Evolutionary conservation across 2,797 vertebrate species (phyloP), one percentile per base, ranked within the genome.

Genomic region (Centroberyx gerrardi): DNA sequence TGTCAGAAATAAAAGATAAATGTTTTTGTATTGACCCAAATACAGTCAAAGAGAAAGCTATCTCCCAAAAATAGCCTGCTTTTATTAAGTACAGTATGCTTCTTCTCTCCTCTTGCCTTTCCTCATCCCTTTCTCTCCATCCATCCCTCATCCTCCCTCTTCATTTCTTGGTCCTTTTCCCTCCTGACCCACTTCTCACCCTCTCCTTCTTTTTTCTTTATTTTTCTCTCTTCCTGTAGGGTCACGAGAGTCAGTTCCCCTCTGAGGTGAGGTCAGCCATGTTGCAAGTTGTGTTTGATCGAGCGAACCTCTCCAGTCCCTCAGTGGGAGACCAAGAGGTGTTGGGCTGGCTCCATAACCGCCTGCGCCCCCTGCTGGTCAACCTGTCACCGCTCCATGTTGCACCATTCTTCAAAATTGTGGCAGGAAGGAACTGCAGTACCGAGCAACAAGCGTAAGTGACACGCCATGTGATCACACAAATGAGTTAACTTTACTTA

Each of bases 251-350:
- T 5, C 0, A 1, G 13, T 49, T 92, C n/a, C 51, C 87, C 13
- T 3, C 78, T 0, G 0, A 2, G 0, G 91, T 95, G 72, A 88
- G 82, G 62, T 81, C 93, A 5, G 86, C 89, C 52, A 77, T 95
- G 74, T 55, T 96, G 31, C 81, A 92, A 51, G 88, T 90, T 13
- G 93, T 94, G 74, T 95, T 96, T 22, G 49, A 81, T 3, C 91
- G 93, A 0, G 93, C 84, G 2, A 91, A 93, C 56, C 93, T 95
- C 38, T 84, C 90, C 0, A 5, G 66, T n/a, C 62, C 7, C 1
- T 83, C 75, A 0, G 71, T 93, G 31, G 36, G 72, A 0, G 93
- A 95, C n/a, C 10, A 36, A 0, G 78, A 44, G 0, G 85, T 95
- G 29, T 7, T 10, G 2, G 0, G 13, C 17, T 96, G 95, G 95